These are phyloP conservation scores for Helarctos malayanus DNA, from an alignment of 2,797 vertebrate species.

Conservation along the genomic window DNA sequence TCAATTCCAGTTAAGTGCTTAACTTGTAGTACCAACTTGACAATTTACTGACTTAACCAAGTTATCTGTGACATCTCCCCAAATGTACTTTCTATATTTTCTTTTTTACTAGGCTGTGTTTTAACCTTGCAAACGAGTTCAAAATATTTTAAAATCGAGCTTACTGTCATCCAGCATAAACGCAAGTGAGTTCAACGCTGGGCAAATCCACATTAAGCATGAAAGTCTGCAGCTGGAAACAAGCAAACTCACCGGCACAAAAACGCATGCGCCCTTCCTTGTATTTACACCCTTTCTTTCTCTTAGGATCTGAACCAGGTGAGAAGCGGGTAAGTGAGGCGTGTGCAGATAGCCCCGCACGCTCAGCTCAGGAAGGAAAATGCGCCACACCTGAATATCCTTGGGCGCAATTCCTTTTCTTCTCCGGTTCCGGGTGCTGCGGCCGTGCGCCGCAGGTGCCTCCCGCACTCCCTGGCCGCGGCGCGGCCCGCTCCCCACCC, in stretches of 20 bases:
- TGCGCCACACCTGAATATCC: neutral
- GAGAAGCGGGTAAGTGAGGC: neutral
- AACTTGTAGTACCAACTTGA: neutral
- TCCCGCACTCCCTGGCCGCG: accelerated
- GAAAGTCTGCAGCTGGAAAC: neutral
- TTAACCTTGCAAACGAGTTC: neutral
- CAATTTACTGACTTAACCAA: neutral
- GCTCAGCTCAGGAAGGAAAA: accelerated
- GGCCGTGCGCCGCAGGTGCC: neutral
- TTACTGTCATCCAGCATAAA: neutral
- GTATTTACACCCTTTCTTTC: neutral
- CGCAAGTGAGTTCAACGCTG: neutral
- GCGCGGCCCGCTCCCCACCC: neutral
- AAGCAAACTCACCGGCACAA: neutral
- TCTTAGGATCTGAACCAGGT: neutral
- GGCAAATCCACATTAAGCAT: neutral
- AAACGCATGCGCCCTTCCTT: neutral
- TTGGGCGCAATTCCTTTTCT: accelerated
- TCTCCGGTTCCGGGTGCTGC: accelerated
- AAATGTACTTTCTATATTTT: neutral
- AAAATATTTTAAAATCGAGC: neutral
- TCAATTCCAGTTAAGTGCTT: neutral
- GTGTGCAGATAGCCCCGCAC: accelerated
- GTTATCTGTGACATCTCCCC: neutral
- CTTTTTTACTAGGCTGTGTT: neutral